Evolutionary conservation across 2,888 invertebrate genomes (phyloP), one percentile per base, ranked within the genome.

Genomic region (Megastigmus dorsalis): DNA sequence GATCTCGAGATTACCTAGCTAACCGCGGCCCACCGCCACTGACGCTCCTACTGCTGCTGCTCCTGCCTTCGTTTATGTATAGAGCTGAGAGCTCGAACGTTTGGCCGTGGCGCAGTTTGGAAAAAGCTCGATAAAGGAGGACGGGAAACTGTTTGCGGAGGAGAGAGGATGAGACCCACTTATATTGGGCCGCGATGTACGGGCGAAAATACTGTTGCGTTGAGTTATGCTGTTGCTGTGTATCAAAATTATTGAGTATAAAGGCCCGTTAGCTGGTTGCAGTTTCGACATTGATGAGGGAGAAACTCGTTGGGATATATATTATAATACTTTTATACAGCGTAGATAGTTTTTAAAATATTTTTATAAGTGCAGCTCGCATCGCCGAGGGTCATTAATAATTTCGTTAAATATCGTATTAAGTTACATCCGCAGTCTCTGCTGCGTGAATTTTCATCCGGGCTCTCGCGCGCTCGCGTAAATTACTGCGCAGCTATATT

Each of bases 1-100:
- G 68, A 68, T 68, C 68, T 68, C 59, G 59, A 68, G 68, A 68
- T 68, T 68, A 68, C 66, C 55, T 54, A 28, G 48, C 68, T 26
- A 36, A 59, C 68, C 59, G 20, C 48, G 26, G 33, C 18, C 7
- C 6, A 9, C 18, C 15, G 13, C 13, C 10, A 13, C 5, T n/a
- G n/a, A n/a, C n/a, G n/a, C n/a, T n/a, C n/a, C n/a, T n/a, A n/a
- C n/a, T n/a, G n/a, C n/a, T n/a, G n/a, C n/a, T n/a, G n/a, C n/a
- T n/a, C n/a, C n/a, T n/a, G n/a, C n/a, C n/a, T 1, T 28, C 5
- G 38, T 18, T 15, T n/a, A 38, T 38, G 9, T 57, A 33, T 33
- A 55, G 15, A 43, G 3, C 4, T n/a, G n/a, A n/a, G n/a, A n/a
- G n/a, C n/a, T n/a, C n/a, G n/a, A n/a, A n/a, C n/a, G n/a, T n/a